phyloP scores from a whole-genome alignment of 2,797 vertebrate genomes.

The Sebastes trivittatus region DNA sequence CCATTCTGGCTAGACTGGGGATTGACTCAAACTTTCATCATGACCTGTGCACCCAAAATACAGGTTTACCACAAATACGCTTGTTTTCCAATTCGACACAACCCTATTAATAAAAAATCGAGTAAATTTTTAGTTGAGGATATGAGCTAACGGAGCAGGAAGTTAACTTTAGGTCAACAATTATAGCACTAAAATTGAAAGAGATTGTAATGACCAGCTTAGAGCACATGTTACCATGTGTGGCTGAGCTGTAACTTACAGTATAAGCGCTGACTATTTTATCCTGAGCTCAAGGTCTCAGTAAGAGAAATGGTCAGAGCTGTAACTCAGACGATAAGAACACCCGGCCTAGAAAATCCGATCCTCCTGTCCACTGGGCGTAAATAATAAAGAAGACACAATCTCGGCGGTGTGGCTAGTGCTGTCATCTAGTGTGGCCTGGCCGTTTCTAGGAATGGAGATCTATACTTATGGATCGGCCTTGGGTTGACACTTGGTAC shows the following conservation, averaged over 20 bases:
- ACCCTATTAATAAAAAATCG: not conserved
- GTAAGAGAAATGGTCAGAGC: conserved; percentile 40
- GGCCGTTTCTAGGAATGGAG: conserved; percentile 35
- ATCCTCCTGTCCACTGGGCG: conserved; percentile 73
- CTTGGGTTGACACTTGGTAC: conserved; percentile 44
- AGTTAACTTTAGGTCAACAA: conserved; percentile 3
- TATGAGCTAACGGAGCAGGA: conserved; percentile 4
- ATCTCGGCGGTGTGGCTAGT: conserved; percentile 34
- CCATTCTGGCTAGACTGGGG: conserved; percentile 60
- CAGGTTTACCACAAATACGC: conserved; percentile 32
- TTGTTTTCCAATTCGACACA: conserved; percentile 6
- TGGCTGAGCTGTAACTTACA: conserved; percentile 31
- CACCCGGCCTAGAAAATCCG: conserved; percentile 74
- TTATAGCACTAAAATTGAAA: not conserved
- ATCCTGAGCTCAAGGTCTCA: conserved; percentile 34
- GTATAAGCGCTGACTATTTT: conserved; percentile 18
- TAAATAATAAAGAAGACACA: conserved; percentile 83
- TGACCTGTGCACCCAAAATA: conserved; percentile 59
- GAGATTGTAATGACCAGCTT: not conserved
- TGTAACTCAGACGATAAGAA: conserved; percentile 70
- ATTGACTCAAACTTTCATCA: conserved; percentile 63
- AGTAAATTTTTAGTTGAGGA: not conserved
- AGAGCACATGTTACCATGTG: not conserved
- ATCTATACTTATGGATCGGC: conserved; percentile 49
- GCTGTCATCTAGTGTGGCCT: conserved; percentile 1